Base-by-base conservation (phyloP, 2,888 invertebrate genomes). In the Drosophila infuscata region DNA sequence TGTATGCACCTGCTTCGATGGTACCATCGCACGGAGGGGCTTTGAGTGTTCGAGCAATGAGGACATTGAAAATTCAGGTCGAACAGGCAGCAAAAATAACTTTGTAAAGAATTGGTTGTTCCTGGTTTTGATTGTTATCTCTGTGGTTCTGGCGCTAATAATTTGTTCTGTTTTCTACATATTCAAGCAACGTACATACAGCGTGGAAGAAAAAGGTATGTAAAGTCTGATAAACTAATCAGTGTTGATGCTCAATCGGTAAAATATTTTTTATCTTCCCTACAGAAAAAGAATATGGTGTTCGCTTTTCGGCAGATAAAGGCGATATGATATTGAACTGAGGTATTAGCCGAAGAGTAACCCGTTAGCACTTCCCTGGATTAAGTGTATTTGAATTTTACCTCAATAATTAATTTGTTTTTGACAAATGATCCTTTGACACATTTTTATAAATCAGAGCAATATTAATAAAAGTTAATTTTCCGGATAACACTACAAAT, bases 271-370 rank as follows among this genome's bases (percentile, higher is more conserved):
- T 3, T n/a, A 32, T 17, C 7, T 35, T 52, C 15, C 12, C 70
- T 68, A 1, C 73, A 84, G 84, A 84, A 46, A 56, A 71, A 33
- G 49, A 51, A 11, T 75, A 67, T 59, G 79, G 79, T 3, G 82
- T 68, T 17, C 67, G 74, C 41, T 81, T 58, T 36, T 70, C 69
- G 17, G 54, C 64, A 0, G 70, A 81, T 5, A 70, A 74, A 29
- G 84, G n/a, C 17, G 84, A 84, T 48, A 33, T 83, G 9, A 76
- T 89, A 60, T 67, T 79, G 5, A 63, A 63, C 0, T 86, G 43
- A 74, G n/a, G 1, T 3, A 3, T 43, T 54, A 3, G 0, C n/a
- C 7, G 33, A 29, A 15, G 12, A 29, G 32, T 15, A 15, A 33
- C 5, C 29, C 32, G 4, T 5, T 15, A 20, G 20, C 20, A 20